Evolutionary conservation across 2,797 vertebrate species (phyloP).

Genomic region (Scolopax bukidnonensis): DNA sequence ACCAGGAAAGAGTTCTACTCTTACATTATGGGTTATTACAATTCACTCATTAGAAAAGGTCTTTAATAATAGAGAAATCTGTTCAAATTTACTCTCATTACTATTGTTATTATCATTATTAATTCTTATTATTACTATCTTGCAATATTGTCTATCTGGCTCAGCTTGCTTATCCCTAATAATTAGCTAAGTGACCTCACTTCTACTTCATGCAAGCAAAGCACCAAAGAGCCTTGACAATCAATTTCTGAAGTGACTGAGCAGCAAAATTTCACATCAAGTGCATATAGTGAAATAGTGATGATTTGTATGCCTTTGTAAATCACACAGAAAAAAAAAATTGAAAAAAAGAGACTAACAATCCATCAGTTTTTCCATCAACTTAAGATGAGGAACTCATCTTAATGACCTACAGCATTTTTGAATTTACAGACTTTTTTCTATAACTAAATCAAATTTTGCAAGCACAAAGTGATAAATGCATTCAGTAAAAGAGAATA

Average conservation of each 20-base stretch:
- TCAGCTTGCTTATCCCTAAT: background rate
- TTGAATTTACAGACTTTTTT: background rate
- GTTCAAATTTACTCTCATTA: background rate
- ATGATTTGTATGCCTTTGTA: background rate
- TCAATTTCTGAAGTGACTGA: background rate
- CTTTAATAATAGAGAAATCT: background rate
- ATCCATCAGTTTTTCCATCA: background rate
- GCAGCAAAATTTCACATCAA: background rate
- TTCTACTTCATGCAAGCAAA: background rate
- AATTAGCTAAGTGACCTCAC: background rate
- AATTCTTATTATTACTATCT: background rate
- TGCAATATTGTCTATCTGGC: background rate
- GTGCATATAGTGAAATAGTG: background rate
- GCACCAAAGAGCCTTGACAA: background rate
- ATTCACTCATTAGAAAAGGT: background rate
- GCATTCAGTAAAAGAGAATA: background rate
- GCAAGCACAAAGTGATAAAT: background rate
- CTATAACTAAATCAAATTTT: background rate
- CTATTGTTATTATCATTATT: background rate
- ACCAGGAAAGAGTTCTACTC: background rate
- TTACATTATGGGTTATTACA: background rate
- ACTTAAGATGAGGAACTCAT: background rate
- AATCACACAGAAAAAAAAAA: background rate
- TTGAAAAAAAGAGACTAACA: background rate
- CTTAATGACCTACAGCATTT: background rate